Conservation (phyloP, 2,113 vertebrate species). For the Bucco capensis region DNA sequence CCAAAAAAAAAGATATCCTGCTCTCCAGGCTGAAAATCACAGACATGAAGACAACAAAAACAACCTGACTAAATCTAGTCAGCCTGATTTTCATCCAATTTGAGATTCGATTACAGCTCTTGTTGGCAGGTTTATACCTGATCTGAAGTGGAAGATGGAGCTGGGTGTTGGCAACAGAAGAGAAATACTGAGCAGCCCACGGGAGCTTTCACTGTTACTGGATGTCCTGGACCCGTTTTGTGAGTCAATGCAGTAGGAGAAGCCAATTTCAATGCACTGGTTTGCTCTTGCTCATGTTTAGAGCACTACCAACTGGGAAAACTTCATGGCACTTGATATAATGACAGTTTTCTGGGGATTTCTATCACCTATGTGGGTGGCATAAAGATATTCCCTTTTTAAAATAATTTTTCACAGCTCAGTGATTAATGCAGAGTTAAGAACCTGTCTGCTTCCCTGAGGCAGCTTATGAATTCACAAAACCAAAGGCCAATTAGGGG, state of each 20-base stretch:
- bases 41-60: not conserved
- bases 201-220: not conserved
- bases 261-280: not conserved
- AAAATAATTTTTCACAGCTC: not conserved
- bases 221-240: not conserved
- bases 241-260: not conserved
- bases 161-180: not conserved
- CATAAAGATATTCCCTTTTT: not conserved
- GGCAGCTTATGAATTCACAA: not conserved
- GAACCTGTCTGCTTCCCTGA: not conserved
- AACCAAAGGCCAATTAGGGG: not conserved
- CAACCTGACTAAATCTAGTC: not conserved
- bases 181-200: not conserved
- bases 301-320: not conserved
- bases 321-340: not conserved
- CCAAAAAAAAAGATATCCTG: not conserved
- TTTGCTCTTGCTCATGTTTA: not conserved
- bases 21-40: not conserved
- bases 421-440: conserved; percentile 1
- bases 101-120: not conserved
- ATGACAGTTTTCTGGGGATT: not conserved
- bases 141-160: not conserved
- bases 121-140: not conserved
- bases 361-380: not conserved
- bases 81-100: not conserved